Percentiles rank a stretch among this genome's conserved stretches.
Conservation (phyloP, 2,888 invertebrate genomes). For the Brachyptera putata region DNA sequence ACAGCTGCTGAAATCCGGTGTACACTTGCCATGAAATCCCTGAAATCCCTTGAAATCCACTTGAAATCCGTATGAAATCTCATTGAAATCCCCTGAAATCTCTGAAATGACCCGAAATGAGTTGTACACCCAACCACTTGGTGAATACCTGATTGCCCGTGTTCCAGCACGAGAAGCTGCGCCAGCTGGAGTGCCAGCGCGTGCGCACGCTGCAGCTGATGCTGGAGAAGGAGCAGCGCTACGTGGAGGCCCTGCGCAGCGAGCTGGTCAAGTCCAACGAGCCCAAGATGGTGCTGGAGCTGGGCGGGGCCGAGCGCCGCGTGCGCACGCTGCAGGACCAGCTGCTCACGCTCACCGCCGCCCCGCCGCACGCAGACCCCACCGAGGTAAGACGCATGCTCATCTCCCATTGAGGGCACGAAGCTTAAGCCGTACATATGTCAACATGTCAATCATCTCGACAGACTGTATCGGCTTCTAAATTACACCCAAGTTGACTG, state of each 20-base stretch:
- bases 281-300: conserved; percentile 47
- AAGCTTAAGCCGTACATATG: too few relatives aligned
- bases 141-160: too few relatives aligned
- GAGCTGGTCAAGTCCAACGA: conserved; percentile 49
- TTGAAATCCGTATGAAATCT: too few relatives aligned
- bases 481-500: too few relatives aligned
- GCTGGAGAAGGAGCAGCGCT: conserved; percentile 82
- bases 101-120: too few relatives aligned
- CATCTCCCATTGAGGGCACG: background rate
- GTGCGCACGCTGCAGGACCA: conserved; percentile 58
- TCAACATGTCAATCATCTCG: too few relatives aligned
- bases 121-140: too few relatives aligned
- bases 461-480: too few relatives aligned
- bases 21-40: too few relatives aligned
- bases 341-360: conserved; percentile 40
- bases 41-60: too few relatives aligned
- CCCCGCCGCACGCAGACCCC: conserved; percentile 25
- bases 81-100: too few relatives aligned
- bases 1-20: too few relatives aligned
- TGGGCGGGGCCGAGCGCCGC: conserved; percentile 56
- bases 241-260: conserved; percentile 72
- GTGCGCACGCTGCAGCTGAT: conserved; percentile 82
- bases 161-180: conserved; percentile 73
- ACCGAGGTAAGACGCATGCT: conserved; percentile 2
- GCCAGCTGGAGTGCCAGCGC: conserved; percentile 77